Percentiles rank a stretch among this genome's conserved stretches.
These are phyloP conservation scores for Xylota sylvarum DNA, from an alignment of 2,888 invertebrate genomes.

Conservation along the genomic window DNA sequence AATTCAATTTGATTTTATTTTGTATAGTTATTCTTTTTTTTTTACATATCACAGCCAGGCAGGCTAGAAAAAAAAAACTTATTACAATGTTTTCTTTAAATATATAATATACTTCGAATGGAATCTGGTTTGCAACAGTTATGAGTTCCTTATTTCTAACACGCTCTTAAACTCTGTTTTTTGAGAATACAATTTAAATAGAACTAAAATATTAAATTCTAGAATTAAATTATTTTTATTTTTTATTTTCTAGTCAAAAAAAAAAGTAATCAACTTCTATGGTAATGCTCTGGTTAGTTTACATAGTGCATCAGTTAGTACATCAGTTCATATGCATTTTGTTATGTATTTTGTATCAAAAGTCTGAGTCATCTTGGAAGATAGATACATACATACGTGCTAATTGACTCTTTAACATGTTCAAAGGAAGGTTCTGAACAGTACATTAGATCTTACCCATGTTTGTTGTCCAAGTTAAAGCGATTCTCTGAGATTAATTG, in stretches of 20 bases:
- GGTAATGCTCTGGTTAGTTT: slow-evolving; percentile 40
- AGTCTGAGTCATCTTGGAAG: slow-evolving; percentile 13
- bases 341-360: slow-evolving; percentile 21
- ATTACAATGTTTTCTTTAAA: slow-evolving; percentile 63
- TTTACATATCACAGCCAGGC: slow-evolving; percentile 79
- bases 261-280: slow-evolving; percentile 11
- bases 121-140: slow-evolving; percentile 45
- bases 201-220: slow-evolving; percentile 23
- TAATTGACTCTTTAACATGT: too few species aligned
- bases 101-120: slow-evolving; percentile 55
- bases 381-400: neutral
- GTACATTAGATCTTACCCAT: neutral
- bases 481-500: neutral
- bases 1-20: slow-evolving; percentile 67
- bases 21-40: slow-evolving; percentile 68
- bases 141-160: slow-evolving; percentile 28
- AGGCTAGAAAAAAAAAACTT: slow-evolving; percentile 78
- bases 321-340: slow-evolving; percentile 41
- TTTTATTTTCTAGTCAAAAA: slow-evolving; percentile 51
- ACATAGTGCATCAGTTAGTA: slow-evolving; percentile 58
- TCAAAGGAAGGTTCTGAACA: neutral
- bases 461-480: neutral
- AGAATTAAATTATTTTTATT: slow-evolving; percentile 30
- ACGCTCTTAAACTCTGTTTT: neutral
- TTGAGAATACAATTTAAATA: slow-evolving; percentile 14